phyloP scores from a whole-genome alignment of 2,113 vertebrate species.

The Fulmarus glacialis region DNA sequence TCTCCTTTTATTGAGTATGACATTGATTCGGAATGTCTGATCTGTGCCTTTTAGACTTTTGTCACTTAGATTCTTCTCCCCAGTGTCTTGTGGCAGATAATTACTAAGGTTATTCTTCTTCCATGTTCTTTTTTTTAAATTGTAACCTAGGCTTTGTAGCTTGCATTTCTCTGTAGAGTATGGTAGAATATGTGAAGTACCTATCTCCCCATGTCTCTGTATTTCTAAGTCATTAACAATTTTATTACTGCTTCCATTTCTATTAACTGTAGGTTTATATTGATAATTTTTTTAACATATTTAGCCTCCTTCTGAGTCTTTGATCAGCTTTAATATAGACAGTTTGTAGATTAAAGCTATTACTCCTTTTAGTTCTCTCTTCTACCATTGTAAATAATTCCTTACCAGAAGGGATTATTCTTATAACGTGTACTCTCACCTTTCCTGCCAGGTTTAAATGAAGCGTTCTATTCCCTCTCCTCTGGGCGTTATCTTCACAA shows the following conservation, averaged over 20 bases:
- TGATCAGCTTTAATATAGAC: background rate
- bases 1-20: background rate
- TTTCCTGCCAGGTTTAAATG: background rate
- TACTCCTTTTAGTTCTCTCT: background rate
- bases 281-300: background rate
- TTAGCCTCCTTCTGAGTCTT: background rate
- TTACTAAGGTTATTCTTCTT: background rate
- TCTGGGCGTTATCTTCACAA: constrained; percentile 14
- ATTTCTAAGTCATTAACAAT: background rate
- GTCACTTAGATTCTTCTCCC: background rate
- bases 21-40: background rate
- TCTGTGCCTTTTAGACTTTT: background rate
- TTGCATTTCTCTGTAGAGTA: background rate
- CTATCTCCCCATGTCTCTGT: background rate
- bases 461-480: background rate
- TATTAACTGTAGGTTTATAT: background rate
- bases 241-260: background rate
- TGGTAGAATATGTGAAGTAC: background rate
- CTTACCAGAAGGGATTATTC: background rate
- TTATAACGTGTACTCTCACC: background rate
- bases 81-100: background rate
- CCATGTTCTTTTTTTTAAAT: background rate
- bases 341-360: background rate
- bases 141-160: background rate
- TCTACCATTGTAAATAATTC: background rate